Percentiles rank a stretch among this genome's conserved stretches.
Evolutionary conservation across 2,888 invertebrate species (phyloP).

Genomic region (Latrodectus hesperus): DNA sequence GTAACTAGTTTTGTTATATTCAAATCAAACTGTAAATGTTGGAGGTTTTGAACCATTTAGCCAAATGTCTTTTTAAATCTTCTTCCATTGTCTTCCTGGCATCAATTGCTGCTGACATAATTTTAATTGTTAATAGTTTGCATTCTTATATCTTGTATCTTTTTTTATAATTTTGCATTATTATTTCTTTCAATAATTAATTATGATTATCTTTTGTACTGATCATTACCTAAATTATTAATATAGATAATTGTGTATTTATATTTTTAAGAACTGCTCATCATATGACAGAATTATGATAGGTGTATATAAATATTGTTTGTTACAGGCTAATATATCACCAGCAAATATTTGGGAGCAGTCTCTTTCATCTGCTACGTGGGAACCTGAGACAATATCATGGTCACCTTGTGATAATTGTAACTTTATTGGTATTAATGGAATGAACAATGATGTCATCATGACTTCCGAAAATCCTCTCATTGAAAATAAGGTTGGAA

Average conservation of each 20-base stretch:
- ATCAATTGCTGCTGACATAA: too few species aligned
- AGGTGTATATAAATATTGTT: not conserved
- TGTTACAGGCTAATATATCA: constrained; percentile 15
- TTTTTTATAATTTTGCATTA: too few species aligned
- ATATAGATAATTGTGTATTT: not conserved
- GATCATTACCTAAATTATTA: too few species aligned
- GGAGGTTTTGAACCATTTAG: too few species aligned
- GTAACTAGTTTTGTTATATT: too few species aligned
- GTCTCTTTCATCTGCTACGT: constrained; percentile 23
- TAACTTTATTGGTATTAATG: constrained; percentile 8
- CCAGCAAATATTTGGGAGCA: constrained; percentile 38
- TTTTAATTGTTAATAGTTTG: too few species aligned
- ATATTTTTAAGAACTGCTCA: not conserved
- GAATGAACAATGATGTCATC: constrained; percentile 6
- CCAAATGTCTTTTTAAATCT: too few species aligned
- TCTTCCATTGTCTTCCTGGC: too few species aligned
- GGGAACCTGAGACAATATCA: constrained; percentile 22
- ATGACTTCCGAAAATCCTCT: constrained; percentile 15
- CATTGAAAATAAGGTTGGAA: constrained; percentile 41
- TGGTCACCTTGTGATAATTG: constrained; percentile 55
- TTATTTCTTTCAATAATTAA: too few species aligned
- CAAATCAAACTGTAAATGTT: too few species aligned
- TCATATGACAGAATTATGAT: not conserved
- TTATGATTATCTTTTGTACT: too few species aligned
- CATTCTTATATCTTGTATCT: too few species aligned